These are phyloP conservation scores for Onychorhynchus coronatus DNA, from an alignment of 2,113 vertebrate species.

Conservation along the genomic window DNA sequence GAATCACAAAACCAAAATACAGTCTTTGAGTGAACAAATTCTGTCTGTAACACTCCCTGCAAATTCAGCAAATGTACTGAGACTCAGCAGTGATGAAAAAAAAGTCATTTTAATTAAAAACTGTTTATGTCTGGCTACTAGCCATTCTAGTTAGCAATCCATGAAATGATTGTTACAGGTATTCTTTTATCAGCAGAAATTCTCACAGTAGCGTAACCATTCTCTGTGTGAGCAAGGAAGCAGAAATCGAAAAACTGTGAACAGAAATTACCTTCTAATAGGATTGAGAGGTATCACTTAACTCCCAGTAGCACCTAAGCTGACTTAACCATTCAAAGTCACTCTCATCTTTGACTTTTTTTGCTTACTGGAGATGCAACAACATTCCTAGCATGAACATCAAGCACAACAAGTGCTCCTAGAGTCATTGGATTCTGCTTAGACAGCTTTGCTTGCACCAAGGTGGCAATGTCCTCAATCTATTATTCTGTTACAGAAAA, in stretches of 20 bases:
- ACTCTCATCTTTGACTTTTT: slow-evolving; percentile 78
- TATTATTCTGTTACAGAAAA: slow-evolving; percentile 86
- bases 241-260: slow-evolving; percentile 40
- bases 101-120: slow-evolving; percentile 28
- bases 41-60: neutral
- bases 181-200: slow-evolving; percentile 47
- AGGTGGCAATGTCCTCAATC: slow-evolving; percentile 86
- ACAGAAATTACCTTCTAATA: slow-evolving; percentile 23
- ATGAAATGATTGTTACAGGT: neutral
- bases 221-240: neutral
- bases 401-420: slow-evolving; percentile 86
- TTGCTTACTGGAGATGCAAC: slow-evolving; percentile 80
- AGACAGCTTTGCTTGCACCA: slow-evolving; percentile 85
- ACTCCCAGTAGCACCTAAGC: slow-evolving; percentile 88
- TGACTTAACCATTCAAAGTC: slow-evolving; percentile 93
- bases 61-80: slow-evolving; percentile 26
- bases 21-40: neutral
- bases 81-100: neutral
- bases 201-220: neutral
- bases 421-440: slow-evolving; percentile 87
- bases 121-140: neutral
- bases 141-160: slow-evolving; percentile 8
- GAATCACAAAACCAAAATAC: neutral
- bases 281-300: slow-evolving; percentile 61
- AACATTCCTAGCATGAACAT: slow-evolving; percentile 87